Conservation (phyloP, 2,888 invertebrate genomes). For the Atethmia centrago region DNA sequence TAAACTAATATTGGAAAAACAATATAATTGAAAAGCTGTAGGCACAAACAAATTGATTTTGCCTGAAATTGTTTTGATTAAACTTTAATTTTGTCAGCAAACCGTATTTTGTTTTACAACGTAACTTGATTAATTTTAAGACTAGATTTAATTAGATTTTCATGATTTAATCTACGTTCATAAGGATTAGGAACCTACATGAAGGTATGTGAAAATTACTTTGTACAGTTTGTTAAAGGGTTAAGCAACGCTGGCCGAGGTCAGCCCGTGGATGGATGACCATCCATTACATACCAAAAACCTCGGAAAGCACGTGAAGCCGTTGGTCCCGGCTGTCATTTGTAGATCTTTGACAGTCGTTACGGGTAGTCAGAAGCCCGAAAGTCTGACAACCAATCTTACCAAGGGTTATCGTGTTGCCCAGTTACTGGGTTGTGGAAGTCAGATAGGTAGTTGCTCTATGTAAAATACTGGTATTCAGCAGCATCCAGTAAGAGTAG, state of each 20-base stretch:
- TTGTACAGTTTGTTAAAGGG: slow-evolving; percentile 15
- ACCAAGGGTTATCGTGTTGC: too few relatives aligned
- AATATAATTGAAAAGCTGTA: slow-evolving; percentile 45
- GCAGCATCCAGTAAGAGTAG: background rate
- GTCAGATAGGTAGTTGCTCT: background rate
- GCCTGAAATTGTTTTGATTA: slow-evolving; percentile 52
- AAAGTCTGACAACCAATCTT: background rate
- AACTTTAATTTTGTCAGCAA: slow-evolving; percentile 53
- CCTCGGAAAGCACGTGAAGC: background rate
- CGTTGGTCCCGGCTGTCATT: background rate
- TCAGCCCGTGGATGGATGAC: background rate
- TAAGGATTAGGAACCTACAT: background rate
- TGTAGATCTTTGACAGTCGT: background rate
- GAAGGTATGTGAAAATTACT: slow-evolving; percentile 19
- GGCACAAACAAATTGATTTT: slow-evolving; percentile 57
- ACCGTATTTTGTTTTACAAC: slow-evolving; percentile 41
- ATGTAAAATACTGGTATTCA: background rate
- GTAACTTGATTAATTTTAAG: slow-evolving; percentile 58
- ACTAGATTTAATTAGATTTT: slow-evolving; percentile 56
- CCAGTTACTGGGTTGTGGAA: background rate
- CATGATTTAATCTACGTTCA: slow-evolving; percentile 30
- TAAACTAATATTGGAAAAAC: slow-evolving; percentile 51
- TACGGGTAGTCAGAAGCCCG: background rate
- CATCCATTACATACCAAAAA: background rate
- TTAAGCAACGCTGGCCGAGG: background rate